Percentiles rank a stretch among this genome's conserved stretches.
These are phyloP conservation scores for Malthinus seriepunctatus DNA, from an alignment of 2,888 invertebrate species.

Conservation along the genomic window DNA sequence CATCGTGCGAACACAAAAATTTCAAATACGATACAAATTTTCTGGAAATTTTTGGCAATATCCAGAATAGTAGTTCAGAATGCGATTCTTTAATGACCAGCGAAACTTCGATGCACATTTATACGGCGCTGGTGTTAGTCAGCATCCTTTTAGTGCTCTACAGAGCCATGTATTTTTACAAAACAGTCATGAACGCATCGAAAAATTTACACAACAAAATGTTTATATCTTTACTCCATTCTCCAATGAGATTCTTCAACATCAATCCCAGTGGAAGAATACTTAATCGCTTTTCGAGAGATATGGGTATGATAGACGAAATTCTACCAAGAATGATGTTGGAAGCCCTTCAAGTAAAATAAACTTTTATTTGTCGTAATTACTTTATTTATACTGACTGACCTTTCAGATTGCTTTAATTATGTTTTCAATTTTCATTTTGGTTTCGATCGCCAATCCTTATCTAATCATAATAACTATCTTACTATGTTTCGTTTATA, in stretches of 20 bases:
- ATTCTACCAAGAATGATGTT: conserved; percentile 59
- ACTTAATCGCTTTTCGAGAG: conserved; percentile 77
- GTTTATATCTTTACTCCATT: conserved; percentile 76
- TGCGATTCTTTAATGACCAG: not conserved
- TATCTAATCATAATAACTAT: conserved; percentile 3
- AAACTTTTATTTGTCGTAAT: not conserved
- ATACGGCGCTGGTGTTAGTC: conserved; percentile 45
- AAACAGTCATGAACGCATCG: conserved; percentile 75
- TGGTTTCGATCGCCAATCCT: conserved; percentile 1
- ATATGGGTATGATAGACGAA: conserved; percentile 68
- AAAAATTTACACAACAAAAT: conserved; percentile 80
- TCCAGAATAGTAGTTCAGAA: not conserved
- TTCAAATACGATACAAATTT: not conserved
- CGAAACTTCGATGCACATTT: conserved; percentile 48
- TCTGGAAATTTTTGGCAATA: not conserved
- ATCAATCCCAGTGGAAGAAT: conserved; percentile 78
- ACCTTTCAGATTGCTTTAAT: conserved; percentile 1
- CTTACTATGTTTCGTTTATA: not conserved
- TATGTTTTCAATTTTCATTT: not conserved
- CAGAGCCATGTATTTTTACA: conserved; percentile 64
- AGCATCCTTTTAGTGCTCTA: conserved; percentile 56
- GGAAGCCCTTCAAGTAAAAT: conserved; percentile 57
- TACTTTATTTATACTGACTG: not conserved
- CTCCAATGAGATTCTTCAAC: conserved; percentile 85
- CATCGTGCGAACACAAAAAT: not conserved